A percentile compares a stretch with the other conserved stretches of the same genome.
These are phyloP conservation scores for Xenopus petersii DNA, from an alignment of 2,797 vertebrate species.

Conservation along the genomic window DNA sequence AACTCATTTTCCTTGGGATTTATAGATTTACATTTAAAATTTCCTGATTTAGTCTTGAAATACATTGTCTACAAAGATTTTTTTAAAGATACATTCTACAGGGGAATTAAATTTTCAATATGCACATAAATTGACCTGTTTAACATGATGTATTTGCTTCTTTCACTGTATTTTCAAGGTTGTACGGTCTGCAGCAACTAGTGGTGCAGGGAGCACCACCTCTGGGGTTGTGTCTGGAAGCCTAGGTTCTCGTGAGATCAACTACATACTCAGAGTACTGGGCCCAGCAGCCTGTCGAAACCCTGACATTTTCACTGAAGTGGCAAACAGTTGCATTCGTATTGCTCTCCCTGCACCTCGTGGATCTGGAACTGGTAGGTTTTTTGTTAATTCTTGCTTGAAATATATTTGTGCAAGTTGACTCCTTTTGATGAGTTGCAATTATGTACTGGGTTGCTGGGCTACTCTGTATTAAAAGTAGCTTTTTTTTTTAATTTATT, in stretches of 20 bases:
- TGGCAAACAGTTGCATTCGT: constrained; percentile 88
- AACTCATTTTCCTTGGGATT: not conserved
- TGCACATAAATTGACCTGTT: too few relatives aligned
- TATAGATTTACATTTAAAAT: too few relatives aligned
- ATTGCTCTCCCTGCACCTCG: constrained; percentile 93
- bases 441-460: too few relatives aligned
- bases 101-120: too few relatives aligned
- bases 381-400: not conserved
- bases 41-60: too few relatives aligned
- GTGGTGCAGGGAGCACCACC: constrained; percentile 92
- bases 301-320: constrained; percentile 90
- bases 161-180: constrained; percentile 62
- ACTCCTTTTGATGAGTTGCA: not conserved
- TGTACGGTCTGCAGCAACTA: constrained; percentile 91
- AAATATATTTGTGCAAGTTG: too few relatives aligned
- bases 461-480: too few relatives aligned
- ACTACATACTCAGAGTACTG: constrained; percentile 90
- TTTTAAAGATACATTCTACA: too few relatives aligned
- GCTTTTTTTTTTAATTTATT: too few relatives aligned
- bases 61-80: too few relatives aligned
- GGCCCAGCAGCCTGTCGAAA: constrained; percentile 92
- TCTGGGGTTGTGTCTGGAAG: constrained; percentile 95
- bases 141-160: not conserved
- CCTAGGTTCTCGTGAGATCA: constrained; percentile 91
- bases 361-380: constrained; percentile 88